Evolutionary conservation across 2,797 vertebrate species (phyloP), one percentile per base, ranked within the genome.

Genomic region (Nannoperca obscura): DNA sequence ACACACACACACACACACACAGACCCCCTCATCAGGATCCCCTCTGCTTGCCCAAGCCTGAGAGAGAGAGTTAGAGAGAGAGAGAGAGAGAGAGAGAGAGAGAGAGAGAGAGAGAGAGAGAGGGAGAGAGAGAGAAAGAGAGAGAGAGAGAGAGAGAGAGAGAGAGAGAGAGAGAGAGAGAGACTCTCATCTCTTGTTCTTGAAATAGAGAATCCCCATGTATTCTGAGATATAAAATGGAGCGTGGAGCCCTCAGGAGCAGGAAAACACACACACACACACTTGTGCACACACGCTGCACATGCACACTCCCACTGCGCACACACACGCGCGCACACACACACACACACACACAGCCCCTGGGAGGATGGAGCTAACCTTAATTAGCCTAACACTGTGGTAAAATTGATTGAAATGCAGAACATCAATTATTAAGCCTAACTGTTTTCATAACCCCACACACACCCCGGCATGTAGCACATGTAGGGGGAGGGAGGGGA

Each of bases 311-410:
- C 70, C 40, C 47, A 44, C 32, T 27, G 36, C 65, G 81, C 82
- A 93, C 92, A 95, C 94, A 95, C 68, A 82, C 72, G 68, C 60
- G 60, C 81, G 96, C 96, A 69, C 60, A 64, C 57, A 54, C 69
- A 66, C 68, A 50, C 64, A 40, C 59, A 83, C 72, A 70, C 60
- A 65, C 81, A 96, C 96, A 96, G 96, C 96, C 96, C 96, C 91
- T 85, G 96, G 97, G 97, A 98, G 96, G 94, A 93, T 92, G 94
- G 92, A 85, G 95, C 95, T 97, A 96, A 97, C 97, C 97, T 97
- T 99, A 98, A 99, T 99, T 98, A 99, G 97, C 96, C 96, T 94
- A 95, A 96, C 95, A 96, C 94, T 94, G 87, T 95, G 93, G 95
- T 94, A 94, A 88, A 96, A 96, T 95, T 95, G 96, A 96, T 97